Percentiles rank a stretch among this genome's conserved stretches.
Evolutionary conservation across 2,113 vertebrate genomes (phyloP).

Genomic region (Nymphicus hollandicus): DNA sequence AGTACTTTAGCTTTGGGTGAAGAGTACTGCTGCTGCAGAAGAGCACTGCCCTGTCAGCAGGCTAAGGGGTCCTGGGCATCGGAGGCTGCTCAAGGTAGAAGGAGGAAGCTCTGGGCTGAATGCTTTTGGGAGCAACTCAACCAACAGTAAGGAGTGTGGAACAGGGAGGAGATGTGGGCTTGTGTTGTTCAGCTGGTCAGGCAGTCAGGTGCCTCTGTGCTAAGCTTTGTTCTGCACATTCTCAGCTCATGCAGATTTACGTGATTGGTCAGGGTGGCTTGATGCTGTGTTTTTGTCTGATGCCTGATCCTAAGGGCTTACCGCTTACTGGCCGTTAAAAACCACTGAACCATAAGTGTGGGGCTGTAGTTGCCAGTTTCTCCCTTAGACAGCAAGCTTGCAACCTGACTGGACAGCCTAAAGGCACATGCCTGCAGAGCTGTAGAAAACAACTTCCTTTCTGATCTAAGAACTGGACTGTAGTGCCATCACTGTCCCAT

Average conservation of each 20-base stretch:
- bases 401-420: fast-evolving
- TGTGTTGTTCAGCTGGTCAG: neutral
- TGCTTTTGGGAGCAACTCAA: neutral
- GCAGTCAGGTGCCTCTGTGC: fast-evolving
- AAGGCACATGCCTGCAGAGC: neutral
- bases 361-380: neutral
- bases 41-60: neutral
- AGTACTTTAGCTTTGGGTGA: neutral
- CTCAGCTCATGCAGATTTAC: neutral
- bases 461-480: neutral
- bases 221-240: fast-evolving
- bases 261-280: fast-evolving
- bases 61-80: neutral
- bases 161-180: neutral
- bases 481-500: fast-evolving
- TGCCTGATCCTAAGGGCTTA: neutral
- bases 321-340: neutral
- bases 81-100: fast-evolving
- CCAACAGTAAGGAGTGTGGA: neutral
- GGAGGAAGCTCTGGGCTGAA: neutral
- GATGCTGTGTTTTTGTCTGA: neutral
- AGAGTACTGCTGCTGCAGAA: neutral
- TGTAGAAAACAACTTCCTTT: neutral
- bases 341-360: neutral
- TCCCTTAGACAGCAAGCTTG: neutral